Percentiles rank a stretch among this genome's conserved stretches.
phyloP scores from a whole-genome alignment of 2,888 invertebrate genomes.

The Ormyrus rosae region DNA sequence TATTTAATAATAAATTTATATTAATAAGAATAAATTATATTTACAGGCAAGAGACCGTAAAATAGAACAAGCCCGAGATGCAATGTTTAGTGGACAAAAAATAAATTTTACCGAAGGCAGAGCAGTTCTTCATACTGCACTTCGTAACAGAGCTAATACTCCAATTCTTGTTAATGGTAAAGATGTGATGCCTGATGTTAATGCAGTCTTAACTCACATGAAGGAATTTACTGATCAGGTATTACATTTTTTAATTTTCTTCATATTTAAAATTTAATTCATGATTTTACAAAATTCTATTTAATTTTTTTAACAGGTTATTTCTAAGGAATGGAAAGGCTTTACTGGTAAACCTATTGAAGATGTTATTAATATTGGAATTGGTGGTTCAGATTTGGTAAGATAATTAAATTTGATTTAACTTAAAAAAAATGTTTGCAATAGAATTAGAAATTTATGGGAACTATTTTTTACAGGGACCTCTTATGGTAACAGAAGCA shows the following conservation, averaged over 20 bases:
- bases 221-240: slow-evolving; percentile 92
- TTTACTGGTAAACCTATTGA: slow-evolving; percentile 94
- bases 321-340: slow-evolving; percentile 73
- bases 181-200: slow-evolving; percentile 96
- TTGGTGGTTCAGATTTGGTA: slow-evolving; percentile 97
- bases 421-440: slow-evolving; percentile 10
- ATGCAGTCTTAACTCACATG: slow-evolving; percentile 95
- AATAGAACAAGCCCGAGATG: slow-evolving; percentile 90
- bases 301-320: slow-evolving; percentile 62
- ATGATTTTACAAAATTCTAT: slow-evolving; percentile 25
- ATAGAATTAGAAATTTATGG: slow-evolving; percentile 23
- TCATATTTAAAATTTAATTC: not conserved
- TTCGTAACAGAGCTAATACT: slow-evolving; percentile 89
- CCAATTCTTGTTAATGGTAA: slow-evolving; percentile 89
- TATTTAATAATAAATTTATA: slow-evolving; percentile 24
- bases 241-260: not conserved
- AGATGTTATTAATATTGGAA: slow-evolving; percentile 99
- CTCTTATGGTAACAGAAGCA: slow-evolving; percentile 99
- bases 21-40: slow-evolving; percentile 44
- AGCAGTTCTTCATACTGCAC: slow-evolving; percentile 95
- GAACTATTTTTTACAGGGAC: slow-evolving; percentile 81
- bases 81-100: slow-evolving; percentile 95
- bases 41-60: slow-evolving; percentile 83
- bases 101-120: slow-evolving; percentile 99
- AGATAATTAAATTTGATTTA: slow-evolving; percentile 56